phyloP scores from a whole-genome alignment of 2,888 invertebrate genomes.

The Lasioglossum leucozonium region DNA sequence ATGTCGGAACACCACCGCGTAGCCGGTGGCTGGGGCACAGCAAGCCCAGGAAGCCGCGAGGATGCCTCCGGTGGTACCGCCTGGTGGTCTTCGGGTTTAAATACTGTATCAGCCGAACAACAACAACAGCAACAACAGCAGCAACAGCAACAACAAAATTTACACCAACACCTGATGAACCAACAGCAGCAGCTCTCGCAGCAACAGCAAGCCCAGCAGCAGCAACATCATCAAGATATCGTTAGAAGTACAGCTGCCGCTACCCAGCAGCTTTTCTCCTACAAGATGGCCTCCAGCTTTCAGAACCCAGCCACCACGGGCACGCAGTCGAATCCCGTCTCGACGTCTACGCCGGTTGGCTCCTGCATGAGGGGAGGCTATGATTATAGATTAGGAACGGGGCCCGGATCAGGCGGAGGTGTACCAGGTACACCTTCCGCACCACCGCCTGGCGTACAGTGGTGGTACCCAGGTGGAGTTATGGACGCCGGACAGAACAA shows the following conservation, averaged over 20 bases:
- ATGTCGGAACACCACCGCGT: constrained; percentile 89
- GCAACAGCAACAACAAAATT: constrained; percentile 80
- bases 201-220: constrained; percentile 83
- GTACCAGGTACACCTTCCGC: constrained; percentile 82
- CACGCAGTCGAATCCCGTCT: constrained; percentile 87
- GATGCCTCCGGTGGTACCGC: constrained; percentile 85
- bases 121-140: constrained; percentile 81
- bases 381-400: constrained; percentile 90
- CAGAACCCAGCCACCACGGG: constrained; percentile 89
- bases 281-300: constrained; percentile 95
- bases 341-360: constrained; percentile 87
- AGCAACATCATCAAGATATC: constrained; percentile 85
- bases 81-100: constrained; percentile 86
- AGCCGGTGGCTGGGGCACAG: constrained; percentile 87
- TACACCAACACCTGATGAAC: constrained; percentile 85
- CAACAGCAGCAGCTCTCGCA: constrained; percentile 86
- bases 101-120: constrained; percentile 85
- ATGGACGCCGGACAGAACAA: constrained; percentile 87
- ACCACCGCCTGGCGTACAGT: constrained; percentile 86
- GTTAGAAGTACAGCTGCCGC: constrained; percentile 87
- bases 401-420: constrained; percentile 85
- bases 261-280: constrained; percentile 92
- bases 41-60: constrained; percentile 84
- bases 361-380: constrained; percentile 85
- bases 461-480: constrained; percentile 91